Conservation (phyloP, 2,797 vertebrate species). For the Alauda arvensis region DNA sequence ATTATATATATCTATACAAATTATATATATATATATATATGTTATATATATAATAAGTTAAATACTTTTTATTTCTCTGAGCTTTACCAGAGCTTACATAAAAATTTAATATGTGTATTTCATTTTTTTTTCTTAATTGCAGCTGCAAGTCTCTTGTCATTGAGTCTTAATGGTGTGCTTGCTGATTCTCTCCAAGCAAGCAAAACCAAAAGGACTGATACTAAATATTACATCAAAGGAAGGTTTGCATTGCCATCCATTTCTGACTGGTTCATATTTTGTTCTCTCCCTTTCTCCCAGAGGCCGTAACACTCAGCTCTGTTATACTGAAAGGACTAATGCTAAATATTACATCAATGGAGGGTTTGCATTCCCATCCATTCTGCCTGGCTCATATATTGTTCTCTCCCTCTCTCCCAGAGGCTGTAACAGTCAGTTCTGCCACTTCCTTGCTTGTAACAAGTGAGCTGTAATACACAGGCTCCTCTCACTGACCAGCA, state of each 20-base stretch:
- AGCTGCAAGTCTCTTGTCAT: not conserved
- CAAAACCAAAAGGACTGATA: not conserved
- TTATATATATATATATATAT: not conserved
- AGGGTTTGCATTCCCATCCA: not conserved
- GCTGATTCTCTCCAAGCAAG: not conserved
- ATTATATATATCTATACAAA: not conserved
- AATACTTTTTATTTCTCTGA: not conserved
- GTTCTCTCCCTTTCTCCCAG: not conserved
- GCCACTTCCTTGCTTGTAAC: not conserved
- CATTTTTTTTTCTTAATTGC: not conserved
- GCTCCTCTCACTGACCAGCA: not conserved
- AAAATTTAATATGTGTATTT: not conserved
- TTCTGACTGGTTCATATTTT: not conserved
- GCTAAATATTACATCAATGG: conserved; percentile 27
- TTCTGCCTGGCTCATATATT: not conserved
- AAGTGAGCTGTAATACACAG: not conserved
- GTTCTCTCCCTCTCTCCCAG: not conserved
- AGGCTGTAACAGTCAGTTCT: not conserved
- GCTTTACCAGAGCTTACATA: not conserved
- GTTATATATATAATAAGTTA: not conserved
- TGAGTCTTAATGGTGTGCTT: not conserved
- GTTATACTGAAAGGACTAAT: not conserved
- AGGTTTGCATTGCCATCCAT: not conserved
- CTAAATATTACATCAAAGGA: conserved; percentile 25
- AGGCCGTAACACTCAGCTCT: not conserved